Evolutionary conservation across 37 sponge, comb jelly and placozoan genomes (phyloP).

Genomic region (Haliclona indistincta): DNA sequence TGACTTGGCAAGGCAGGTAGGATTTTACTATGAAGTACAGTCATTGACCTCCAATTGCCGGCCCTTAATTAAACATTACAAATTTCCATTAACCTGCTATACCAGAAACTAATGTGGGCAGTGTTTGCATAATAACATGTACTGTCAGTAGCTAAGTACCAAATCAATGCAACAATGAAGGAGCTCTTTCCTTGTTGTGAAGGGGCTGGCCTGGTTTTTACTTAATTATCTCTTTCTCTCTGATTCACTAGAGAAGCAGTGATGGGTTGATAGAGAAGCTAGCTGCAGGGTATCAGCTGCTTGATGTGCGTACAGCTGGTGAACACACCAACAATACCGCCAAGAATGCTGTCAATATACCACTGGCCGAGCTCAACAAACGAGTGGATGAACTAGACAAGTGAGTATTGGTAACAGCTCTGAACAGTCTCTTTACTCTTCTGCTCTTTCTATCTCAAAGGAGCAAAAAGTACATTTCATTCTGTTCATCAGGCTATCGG

Average conservation of each 20-base stretch:
- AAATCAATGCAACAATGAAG: too few relatives aligned
- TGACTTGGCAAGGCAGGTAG: constrained; percentile 42
- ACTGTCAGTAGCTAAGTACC: too few relatives aligned
- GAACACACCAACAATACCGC: constrained; percentile 58
- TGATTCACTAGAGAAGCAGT: background rate
- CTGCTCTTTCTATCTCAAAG: constrained; percentile 1
- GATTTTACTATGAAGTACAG: too few relatives aligned
- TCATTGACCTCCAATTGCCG: too few relatives aligned
- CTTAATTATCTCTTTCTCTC: background rate
- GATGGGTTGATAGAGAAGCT: constrained; percentile 6
- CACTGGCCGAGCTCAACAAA: constrained; percentile 34
- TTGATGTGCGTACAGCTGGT: constrained; percentile 63
- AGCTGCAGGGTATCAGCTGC: constrained; percentile 34
- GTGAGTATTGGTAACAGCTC: constrained; percentile 3
- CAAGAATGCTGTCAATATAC: constrained; percentile 56
- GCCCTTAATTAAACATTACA: too few relatives aligned
- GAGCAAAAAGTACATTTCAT: constrained; percentile 44
- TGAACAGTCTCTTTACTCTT: background rate
- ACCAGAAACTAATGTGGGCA: too few relatives aligned
- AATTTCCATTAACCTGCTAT: too few relatives aligned
- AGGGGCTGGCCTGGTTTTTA: background rate
- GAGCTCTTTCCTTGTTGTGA: too few relatives aligned
- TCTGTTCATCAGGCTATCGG: constrained; percentile 78
- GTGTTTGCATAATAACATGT: too few relatives aligned
- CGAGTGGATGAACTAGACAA: constrained; percentile 23